These are phyloP conservation scores for Tipula vernalis DNA, from an alignment of 2,888 invertebrate genomes.

Conservation along the genomic window DNA sequence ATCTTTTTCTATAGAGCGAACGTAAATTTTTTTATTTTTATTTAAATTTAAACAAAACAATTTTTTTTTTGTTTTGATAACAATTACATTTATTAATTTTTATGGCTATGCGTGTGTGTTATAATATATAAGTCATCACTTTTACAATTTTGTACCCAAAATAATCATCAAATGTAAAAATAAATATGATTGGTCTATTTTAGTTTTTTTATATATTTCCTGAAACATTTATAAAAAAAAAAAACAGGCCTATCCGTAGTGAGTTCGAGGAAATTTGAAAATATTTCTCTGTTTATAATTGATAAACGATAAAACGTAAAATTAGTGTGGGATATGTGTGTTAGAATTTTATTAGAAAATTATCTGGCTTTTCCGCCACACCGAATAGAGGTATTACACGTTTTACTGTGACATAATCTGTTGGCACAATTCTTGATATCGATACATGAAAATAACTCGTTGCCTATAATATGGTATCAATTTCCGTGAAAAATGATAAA, in stretches of 20 bases:
- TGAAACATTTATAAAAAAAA: background rate
- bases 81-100: background rate
- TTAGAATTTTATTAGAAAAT: too few relatives aligned
- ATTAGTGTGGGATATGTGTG: background rate
- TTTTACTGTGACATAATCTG: too few relatives aligned
- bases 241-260: background rate
- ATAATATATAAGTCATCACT: background rate
- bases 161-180: background rate
- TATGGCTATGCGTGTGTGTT: background rate
- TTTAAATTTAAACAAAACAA: background rate
- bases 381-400: too few relatives aligned
- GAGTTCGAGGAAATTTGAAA: background rate
- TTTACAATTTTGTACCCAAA: background rate
- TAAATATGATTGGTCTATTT: background rate
- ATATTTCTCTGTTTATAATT: background rate
- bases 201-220: background rate
- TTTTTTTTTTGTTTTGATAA: background rate
- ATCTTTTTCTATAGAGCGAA: background rate
- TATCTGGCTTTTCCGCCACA: too few relatives aligned
- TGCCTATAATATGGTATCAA: too few relatives aligned
- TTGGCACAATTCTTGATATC: too few relatives aligned
- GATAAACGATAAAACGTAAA: background rate
- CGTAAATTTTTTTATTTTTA: background rate
- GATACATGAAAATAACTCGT: too few relatives aligned
- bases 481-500: too few relatives aligned